phyloP scores from a whole-genome alignment of 1,140 invertebrate genomes.

The Drosophila mojavensis region DNA sequence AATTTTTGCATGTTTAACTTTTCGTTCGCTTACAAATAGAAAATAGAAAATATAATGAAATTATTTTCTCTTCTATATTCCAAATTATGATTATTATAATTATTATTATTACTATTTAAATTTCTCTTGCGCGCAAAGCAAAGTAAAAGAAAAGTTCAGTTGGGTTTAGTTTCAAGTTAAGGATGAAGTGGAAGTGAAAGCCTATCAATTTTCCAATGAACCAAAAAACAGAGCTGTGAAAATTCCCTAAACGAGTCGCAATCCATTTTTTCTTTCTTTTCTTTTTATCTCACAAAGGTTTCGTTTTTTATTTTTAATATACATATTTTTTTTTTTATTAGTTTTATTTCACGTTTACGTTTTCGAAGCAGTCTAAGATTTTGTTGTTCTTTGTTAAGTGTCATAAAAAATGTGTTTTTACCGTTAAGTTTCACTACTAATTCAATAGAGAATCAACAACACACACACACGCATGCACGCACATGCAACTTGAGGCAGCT shows the following conservation, averaged over 20 bases:
- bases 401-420: conserved; percentile 59
- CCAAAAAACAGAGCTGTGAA: conserved; percentile 51
- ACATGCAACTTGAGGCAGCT: not conserved
- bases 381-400: conserved; percentile 65
- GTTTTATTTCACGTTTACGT: conserved; percentile 72
- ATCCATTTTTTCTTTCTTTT: conserved; percentile 1
- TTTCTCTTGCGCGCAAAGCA: conserved; percentile 44
- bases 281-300: conserved; percentile 48
- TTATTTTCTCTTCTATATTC: conserved; percentile 5
- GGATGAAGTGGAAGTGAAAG: conserved; percentile 13
- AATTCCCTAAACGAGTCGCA: conserved; percentile 80
- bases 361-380: conserved; percentile 82
- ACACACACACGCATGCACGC: not conserved
- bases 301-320: conserved; percentile 29
- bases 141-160: conserved; percentile 13
- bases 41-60: conserved; percentile 30
- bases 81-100: not conserved
- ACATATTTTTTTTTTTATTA: conserved; percentile 31
- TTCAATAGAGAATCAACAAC: conserved; percentile 36
- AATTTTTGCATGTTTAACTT: no score
- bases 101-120: no score
- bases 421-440: conserved; percentile 62
- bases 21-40: no score
- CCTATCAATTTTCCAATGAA: conserved; percentile 19
- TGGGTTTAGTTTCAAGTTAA: not conserved